These are phyloP conservation scores for Corbicula japonica DNA, from an alignment of 2,888 invertebrate genomes.

Conservation along the genomic window DNA sequence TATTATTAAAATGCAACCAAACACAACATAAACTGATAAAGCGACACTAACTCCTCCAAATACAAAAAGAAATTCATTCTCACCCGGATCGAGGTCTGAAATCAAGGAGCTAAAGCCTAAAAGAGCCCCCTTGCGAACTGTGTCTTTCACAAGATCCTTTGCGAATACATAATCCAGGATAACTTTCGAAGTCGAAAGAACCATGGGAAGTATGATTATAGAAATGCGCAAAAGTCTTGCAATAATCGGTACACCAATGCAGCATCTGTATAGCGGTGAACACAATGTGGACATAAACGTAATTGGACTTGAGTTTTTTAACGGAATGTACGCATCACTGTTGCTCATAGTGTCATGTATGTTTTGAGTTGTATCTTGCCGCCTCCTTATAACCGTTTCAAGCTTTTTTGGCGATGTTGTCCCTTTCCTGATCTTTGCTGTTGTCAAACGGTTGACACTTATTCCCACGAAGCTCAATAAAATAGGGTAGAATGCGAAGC, in stretches of 20 bases:
- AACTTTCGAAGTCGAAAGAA: constrained; percentile 18
- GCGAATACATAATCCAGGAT: constrained; percentile 34
- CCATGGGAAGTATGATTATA: constrained; percentile 30
- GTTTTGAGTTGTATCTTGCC: not conserved
- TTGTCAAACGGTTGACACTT: not conserved
- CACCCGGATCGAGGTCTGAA: constrained; percentile 19
- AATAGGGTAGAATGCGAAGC: constrained; percentile 49
- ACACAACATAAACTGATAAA: constrained; percentile 27
- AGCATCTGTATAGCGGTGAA: constrained; percentile 14
- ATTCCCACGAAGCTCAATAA: constrained; percentile 34
- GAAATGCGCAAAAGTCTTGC: constrained; percentile 23
- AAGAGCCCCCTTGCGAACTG: constrained; percentile 43
- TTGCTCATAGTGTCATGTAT: not conserved
- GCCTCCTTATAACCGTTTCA: too few species aligned
- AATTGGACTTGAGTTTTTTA: constrained; percentile 26
- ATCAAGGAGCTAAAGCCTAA: constrained; percentile 53
- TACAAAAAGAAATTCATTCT: constrained; percentile 18
- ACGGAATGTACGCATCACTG: too few species aligned
- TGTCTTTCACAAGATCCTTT: constrained; percentile 12
- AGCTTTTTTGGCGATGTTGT: not conserved
- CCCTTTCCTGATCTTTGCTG: not conserved
- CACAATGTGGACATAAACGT: constrained; percentile 31
- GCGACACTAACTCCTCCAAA: constrained; percentile 46
- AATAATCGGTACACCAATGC: constrained; percentile 6
- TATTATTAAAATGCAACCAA: constrained; percentile 28